Percentiles rank a stretch among this genome's conserved stretches.
phyloP scores from a whole-genome alignment of 2,797 vertebrate species.

The Acomys russatus region DNA sequence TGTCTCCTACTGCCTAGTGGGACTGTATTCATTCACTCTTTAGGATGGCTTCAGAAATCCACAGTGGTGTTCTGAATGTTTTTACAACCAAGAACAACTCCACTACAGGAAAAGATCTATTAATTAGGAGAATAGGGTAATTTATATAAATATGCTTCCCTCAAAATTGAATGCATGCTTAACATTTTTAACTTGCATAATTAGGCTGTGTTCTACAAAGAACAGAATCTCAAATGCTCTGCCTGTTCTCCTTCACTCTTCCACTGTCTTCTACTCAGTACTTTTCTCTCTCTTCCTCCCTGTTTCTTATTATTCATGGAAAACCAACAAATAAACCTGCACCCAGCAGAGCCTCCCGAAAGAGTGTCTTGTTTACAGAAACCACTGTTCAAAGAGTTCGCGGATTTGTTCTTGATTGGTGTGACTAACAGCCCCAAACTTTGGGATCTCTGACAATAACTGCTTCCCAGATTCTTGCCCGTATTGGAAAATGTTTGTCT shows the following conservation, averaged over 20 bases:
- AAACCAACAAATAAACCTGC: neutral
- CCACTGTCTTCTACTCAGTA: neutral
- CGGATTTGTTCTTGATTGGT: neutral
- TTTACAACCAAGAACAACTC: conserved; percentile 1
- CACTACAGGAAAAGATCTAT: neutral
- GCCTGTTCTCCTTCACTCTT: neutral
- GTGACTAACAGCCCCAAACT: conserved; percentile 21
- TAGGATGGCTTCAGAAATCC: neutral
- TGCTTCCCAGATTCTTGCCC: neutral
- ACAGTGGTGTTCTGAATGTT: neutral
- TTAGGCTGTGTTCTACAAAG: neutral
- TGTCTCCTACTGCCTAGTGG: neutral
- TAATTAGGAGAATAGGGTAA: neutral
- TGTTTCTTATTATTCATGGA: neutral
- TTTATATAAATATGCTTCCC: neutral
- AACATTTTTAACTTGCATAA: conserved; percentile 42
- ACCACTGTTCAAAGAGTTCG: neutral
- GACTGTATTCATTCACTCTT: neutral
- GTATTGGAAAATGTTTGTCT: conserved; percentile 55
- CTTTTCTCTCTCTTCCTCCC: neutral
- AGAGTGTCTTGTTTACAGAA: conserved; percentile 25
- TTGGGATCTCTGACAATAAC: neutral
- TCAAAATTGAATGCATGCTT: conserved; percentile 24
- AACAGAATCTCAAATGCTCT: neutral
- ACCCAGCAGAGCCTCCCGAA: neutral